Base-by-base conservation (phyloP, 2,797 vertebrate species). In the Spinus olivaceus region DNA sequence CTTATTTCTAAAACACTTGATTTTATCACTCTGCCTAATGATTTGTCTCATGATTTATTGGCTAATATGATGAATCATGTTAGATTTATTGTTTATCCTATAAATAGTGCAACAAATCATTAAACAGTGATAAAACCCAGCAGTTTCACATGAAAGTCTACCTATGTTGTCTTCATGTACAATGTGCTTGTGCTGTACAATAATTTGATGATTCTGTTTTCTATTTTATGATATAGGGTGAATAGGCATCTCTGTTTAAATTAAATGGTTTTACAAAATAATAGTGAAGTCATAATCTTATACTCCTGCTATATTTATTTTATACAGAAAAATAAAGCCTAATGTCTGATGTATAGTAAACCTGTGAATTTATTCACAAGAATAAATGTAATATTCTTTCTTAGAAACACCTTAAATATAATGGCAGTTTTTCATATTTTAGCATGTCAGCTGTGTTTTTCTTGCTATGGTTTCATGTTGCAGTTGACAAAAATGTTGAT, bases 1-100 rank as follows among this genome's bases (percentile, higher is more conserved):
- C 98, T 98, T 98, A 98, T 98, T 98, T 98, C 98, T 97, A 97
- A 98, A 98, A 98, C 98, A 98, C 97, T 98, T 98, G 98, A 98
- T 98, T 98, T 98, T 98, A 98, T 98, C 98, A 97, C 94, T 97
- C 96, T 97, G 97, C 97, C 96, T 98, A 98, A 98, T 98, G 98
- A 98, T 98, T 98, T 98, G 97, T 98, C 97, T 97, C 96, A 97
- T 98, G 98, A 98, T 98, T 98, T 98, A 98, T 98, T 97, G 98
- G 97, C 95, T 97, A 97, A 98, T 98, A 97, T 97, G 98, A 98
- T 97, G 97, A 98, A 98, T 98, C 97, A 96, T 96, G 97, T 96
- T 97, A 97, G 96, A 98, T 98, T 98, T 98, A 98, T 98, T 98
- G 97, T 98, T 98, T 98, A 97, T 97, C 97, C 96, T 97, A 97